Evolutionary conservation across 2,888 invertebrate genomes (phyloP), one percentile per base, ranked within the genome.

Genomic region (Anodontia alba): DNA sequence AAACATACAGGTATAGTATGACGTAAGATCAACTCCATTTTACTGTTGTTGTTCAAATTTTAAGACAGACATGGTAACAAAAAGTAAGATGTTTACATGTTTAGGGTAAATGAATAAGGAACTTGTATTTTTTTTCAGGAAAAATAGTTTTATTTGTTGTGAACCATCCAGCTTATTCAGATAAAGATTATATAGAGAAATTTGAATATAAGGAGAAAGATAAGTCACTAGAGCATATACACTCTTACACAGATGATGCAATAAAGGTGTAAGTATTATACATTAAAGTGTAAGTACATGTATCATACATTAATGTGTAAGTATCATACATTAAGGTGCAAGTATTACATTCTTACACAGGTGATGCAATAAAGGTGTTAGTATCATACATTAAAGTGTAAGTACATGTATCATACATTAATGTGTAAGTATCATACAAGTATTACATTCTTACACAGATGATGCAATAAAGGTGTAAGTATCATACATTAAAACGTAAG

Each of bases 181-280:
- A 88, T 57, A 78, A 73, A 29, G 38, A 38, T 12, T 12, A 8
- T 38, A 84, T 85, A 51, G 86, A 83, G 71, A 91, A 88, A 73
- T 91, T 91, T 81, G 73, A 83, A 46, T 89, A 84, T 51, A 73
- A 82, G 29, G 80, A 83, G 57, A 87, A 84, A 15, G 73, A 81
- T 33, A 67, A 76, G 75, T 69, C 80, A 29, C 79, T 91, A n/a
- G 74, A 83, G 54, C 90, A 90, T 77, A 62, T 84, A 31, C 46
- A 82, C 17, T 85, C 85, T 7, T 89, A 88, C 62, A 77, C 54
- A n/a, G 86, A 88, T 49, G 73, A 74, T 31, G 54, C 68, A 1
- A 76, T 88, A 7, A 80, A 77, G 67, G 20, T 83, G 90, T 90
- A 78, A 84, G 88, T 84, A 73, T 38, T n/a, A n/a, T n/a, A n/a